Evolutionary conservation across 2,888 invertebrate species (phyloP).

Genomic region (Lysandra coridon): DNA sequence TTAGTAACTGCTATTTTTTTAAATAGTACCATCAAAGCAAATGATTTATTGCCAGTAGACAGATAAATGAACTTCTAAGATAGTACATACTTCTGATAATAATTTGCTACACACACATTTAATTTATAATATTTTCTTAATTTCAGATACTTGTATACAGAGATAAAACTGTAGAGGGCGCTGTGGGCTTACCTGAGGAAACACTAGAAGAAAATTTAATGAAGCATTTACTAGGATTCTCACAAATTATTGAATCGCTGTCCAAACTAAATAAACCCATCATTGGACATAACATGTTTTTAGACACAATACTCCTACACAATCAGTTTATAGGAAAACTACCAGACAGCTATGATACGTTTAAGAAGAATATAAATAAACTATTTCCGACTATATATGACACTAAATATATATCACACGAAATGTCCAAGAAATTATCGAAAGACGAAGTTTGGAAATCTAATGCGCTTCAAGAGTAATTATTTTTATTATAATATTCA

Average conservation of each 20-base stretch:
- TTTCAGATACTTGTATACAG: slow-evolving; percentile 69
- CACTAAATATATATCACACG: slow-evolving; percentile 85
- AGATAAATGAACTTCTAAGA: no score
- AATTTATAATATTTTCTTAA: background rate
- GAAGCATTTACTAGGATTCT: slow-evolving; percentile 82
- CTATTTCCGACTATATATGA: slow-evolving; percentile 86
- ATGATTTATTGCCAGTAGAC: no score
- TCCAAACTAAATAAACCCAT: slow-evolving; percentile 83
- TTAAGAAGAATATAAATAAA: slow-evolving; percentile 82
- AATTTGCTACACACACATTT: background rate
- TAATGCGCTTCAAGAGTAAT: slow-evolving; percentile 72
- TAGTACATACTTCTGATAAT: background rate
- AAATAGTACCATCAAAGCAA: no score
- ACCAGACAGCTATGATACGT: slow-evolving; percentile 82
- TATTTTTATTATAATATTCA: no score
- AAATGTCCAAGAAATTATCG: slow-evolving; percentile 67
- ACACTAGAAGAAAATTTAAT: slow-evolving; percentile 75
- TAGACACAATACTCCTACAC: slow-evolving; percentile 85
- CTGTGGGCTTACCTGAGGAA: slow-evolving; percentile 57
- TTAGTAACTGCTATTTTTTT: no score
- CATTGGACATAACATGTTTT: slow-evolving; percentile 87
- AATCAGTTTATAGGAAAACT: slow-evolving; percentile 86
- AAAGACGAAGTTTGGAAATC: slow-evolving; percentile 75
- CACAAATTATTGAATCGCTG: slow-evolving; percentile 83
- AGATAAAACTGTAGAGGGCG: slow-evolving; percentile 65